Evolutionary conservation across 2,797 vertebrate genomes (phyloP).

Genomic region (Tympanoctomys barrerae): DNA sequence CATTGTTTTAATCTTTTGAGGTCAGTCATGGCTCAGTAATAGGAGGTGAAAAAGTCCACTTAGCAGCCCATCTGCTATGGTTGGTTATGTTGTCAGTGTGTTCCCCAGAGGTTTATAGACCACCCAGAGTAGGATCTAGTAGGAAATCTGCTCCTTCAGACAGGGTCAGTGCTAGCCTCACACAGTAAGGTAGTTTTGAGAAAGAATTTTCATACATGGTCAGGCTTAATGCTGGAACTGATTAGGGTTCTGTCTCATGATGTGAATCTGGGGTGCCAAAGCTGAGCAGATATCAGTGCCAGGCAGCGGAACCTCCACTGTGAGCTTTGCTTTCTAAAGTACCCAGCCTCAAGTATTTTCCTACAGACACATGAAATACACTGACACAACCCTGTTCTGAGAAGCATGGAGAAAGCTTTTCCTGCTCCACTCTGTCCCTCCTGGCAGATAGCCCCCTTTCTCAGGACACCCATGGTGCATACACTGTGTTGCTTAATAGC

Average conservation of each 20-base stretch:
- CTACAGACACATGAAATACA: not conserved
- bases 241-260: not conserved
- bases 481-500: not conserved
- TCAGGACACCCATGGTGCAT: not conserved
- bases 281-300: not conserved
- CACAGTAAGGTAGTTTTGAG: not conserved
- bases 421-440: not conserved
- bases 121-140: not conserved
- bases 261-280: not conserved
- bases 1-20: not conserved
- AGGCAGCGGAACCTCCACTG: not conserved
- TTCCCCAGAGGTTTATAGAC: not conserved
- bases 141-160: not conserved
- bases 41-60: not conserved
- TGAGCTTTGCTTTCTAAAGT: not conserved
- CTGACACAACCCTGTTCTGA: not conserved
- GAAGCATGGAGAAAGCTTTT: not conserved
- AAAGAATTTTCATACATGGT: not conserved
- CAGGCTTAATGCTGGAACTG: not conserved
- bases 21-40: not conserved
- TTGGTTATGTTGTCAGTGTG: not conserved
- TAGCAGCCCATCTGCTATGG: no score
- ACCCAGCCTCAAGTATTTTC: not conserved
- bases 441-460: not conserved
- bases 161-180: not conserved